Evolutionary conservation across 92 coral and sea anemone genomes (phyloP), one percentile per base, ranked within the genome.

Genomic region (Heteractis magnifica): DNA sequence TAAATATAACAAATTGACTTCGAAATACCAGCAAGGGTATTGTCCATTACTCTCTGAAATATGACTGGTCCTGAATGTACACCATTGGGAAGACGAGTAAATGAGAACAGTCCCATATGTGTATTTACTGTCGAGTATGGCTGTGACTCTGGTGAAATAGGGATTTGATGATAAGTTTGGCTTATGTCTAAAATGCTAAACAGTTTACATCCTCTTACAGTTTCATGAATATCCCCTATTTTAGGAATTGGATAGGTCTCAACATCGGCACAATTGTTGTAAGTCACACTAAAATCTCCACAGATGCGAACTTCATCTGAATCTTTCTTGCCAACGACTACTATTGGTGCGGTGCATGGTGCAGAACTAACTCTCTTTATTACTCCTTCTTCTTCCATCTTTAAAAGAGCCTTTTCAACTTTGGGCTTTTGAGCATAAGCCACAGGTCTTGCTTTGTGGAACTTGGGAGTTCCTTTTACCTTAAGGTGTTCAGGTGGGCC

Each of bases 161-260:
- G 94, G 51, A 91, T 85, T 77, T 88, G 91, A 75, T 88, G 90
- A 78, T 90, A 90, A 2, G 93, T 86, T 56, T 87, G 84, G 51
- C 84, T 83, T 13, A 87, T 83, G 79, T 90, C 90, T 51, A 87
- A 56, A 53, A 87, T 83, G 70, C 84, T 80, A 78, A 89, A 89
- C 85, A 86, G 81, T 56, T 52, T 86, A 71, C 87, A 80, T n/a
- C 93, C 91, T 56, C 85, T 81, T 51, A 85, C 83, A 21, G 89
- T 87, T 76, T 83, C 84, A 65, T 34, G 44, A 34, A 34, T 34
- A 34, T 34, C 44, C 44, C 1, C 44, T 34, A 34, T 34, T 34
- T 34, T 85, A 51, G 88, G 79, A 56, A 84, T 55, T 41, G 86
- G 89, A 75, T 81, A 85, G n/a, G 89, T 89, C 48, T 82, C 87